Percentiles rank a stretch among this genome's conserved stretches.
phyloP scores from a whole-genome alignment of 2,888 invertebrate species.

The Rhodophaea formosa region DNA sequence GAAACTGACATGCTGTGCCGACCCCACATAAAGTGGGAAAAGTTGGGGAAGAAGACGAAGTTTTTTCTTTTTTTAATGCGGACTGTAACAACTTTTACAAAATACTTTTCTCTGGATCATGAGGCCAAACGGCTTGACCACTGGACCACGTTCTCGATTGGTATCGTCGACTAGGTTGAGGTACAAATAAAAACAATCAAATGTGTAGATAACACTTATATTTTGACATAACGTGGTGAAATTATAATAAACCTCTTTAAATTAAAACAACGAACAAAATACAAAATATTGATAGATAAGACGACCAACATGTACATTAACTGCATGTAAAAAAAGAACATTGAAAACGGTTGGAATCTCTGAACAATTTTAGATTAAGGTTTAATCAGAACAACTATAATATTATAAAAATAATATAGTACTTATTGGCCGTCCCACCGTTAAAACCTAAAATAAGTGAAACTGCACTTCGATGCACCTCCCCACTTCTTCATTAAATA shows the following conservation, averaged over 20 bases:
- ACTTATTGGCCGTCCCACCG: not conserved
- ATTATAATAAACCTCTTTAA: conserved; percentile 79
- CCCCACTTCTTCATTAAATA: not conserved
- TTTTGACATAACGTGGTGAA: conserved; percentile 77
- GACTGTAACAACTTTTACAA: too few relatives aligned
- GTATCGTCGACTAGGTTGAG: too few relatives aligned
- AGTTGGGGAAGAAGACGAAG: too few relatives aligned
- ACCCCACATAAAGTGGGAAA: too few relatives aligned
- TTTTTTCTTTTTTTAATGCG: too few relatives aligned
- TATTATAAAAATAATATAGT: not conserved
- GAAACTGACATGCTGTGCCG: too few relatives aligned
- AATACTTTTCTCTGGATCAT: too few relatives aligned
- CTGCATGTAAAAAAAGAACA: not conserved
- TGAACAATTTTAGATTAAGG: too few relatives aligned
- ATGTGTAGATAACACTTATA: conserved; percentile 78
- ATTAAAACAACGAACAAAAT: conserved; percentile 77
- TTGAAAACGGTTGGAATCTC: too few relatives aligned
- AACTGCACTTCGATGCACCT: conserved; percentile 14
- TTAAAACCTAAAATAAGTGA: conserved; percentile 4
- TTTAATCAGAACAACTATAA: too few relatives aligned
- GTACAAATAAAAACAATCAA: conserved; percentile 37
- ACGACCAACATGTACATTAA: conserved; percentile 29
- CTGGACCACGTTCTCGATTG: too few relatives aligned
- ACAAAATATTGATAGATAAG: conserved; percentile 50
- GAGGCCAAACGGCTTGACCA: too few relatives aligned